Percentiles rank a stretch among this genome's conserved stretches.
These are phyloP conservation scores for Neelides folsomi DNA, from an alignment of 2,888 invertebrate genomes.

Conservation along the genomic window DNA sequence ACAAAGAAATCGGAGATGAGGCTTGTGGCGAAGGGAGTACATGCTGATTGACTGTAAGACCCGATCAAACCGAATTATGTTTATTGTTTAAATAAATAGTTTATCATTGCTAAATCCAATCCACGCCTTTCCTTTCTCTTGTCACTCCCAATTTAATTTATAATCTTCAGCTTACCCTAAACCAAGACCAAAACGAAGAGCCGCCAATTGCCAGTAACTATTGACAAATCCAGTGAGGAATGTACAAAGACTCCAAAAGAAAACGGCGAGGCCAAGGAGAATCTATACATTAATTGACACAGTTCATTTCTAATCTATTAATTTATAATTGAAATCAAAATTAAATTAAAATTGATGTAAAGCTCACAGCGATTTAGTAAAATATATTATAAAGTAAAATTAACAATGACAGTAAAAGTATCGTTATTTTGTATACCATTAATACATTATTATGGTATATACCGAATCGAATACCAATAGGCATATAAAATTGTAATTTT, in stretches of 20 bases:
- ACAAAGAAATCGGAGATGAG: slow-evolving; percentile 27
- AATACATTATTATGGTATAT: too few relatives aligned
- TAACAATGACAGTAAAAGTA: too few relatives aligned
- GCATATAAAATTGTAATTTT: too few relatives aligned
- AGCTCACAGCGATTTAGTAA: not conserved
- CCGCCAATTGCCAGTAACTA: slow-evolving; percentile 26
- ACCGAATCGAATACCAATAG: too few relatives aligned
- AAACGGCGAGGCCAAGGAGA: slow-evolving; percentile 24
- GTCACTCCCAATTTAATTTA: too few relatives aligned
- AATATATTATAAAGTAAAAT: too few relatives aligned
- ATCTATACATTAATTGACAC: slow-evolving; percentile 12
- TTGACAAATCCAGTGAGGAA: slow-evolving; percentile 24
- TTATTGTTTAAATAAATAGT: too few relatives aligned
- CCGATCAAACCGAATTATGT: too few relatives aligned
- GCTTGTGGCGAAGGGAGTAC: slow-evolving; percentile 28
- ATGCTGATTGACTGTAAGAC: slow-evolving; percentile 22
- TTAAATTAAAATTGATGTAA: not conserved
- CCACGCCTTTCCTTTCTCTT: too few relatives aligned
- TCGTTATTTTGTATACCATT: too few relatives aligned
- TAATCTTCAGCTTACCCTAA: slow-evolving; percentile 19
- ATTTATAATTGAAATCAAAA: not conserved
- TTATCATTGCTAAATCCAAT: too few relatives aligned
- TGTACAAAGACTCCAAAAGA: slow-evolving; percentile 28
- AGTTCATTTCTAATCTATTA: not conserved
- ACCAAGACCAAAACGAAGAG: slow-evolving; percentile 28